A percentile compares a stretch with the other conserved stretches of the same genome.
Evolutionary conservation across 2,113 vertebrate genomes (phyloP).

Genomic region (Hemiprocne comata): DNA sequence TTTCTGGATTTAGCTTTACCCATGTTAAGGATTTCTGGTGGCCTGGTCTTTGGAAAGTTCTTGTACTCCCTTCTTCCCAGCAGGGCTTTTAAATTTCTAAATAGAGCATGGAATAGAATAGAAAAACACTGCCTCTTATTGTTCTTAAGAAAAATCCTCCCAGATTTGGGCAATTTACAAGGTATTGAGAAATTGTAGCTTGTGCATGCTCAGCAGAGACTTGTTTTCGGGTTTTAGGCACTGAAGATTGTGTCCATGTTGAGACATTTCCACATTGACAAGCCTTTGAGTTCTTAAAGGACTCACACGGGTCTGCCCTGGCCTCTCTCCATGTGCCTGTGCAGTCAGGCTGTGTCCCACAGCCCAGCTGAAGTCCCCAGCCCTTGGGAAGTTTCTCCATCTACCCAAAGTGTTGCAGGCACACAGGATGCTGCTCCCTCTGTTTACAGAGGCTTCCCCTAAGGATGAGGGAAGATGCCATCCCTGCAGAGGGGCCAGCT

Average conservation of each 20-base stretch:
- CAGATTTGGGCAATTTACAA: background rate
- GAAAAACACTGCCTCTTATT: background rate
- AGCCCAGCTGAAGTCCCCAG: background rate
- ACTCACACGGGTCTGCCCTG: background rate
- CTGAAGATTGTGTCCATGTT: background rate
- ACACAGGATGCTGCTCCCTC: background rate
- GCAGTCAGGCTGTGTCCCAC: background rate
- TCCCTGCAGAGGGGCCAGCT: background rate
- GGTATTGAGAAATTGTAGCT: background rate
- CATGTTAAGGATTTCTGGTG: background rate
- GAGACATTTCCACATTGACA: background rate
- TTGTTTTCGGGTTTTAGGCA: background rate
- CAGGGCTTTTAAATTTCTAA: background rate
- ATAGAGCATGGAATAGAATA: background rate
- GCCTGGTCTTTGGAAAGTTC: background rate
- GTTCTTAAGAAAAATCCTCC: slow-evolving; percentile 12
- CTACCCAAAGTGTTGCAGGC: accelerated
- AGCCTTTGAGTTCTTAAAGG: background rate
- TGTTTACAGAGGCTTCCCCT: background rate
- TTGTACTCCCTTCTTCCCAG: background rate
- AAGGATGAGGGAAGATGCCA: background rate
- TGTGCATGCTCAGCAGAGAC: background rate
- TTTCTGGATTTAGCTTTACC: background rate
- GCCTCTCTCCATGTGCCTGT: background rate
- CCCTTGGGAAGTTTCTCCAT: background rate